phyloP scores from a whole-genome alignment of 2,113 vertebrate genomes.

The Daboia siamensis region DNA sequence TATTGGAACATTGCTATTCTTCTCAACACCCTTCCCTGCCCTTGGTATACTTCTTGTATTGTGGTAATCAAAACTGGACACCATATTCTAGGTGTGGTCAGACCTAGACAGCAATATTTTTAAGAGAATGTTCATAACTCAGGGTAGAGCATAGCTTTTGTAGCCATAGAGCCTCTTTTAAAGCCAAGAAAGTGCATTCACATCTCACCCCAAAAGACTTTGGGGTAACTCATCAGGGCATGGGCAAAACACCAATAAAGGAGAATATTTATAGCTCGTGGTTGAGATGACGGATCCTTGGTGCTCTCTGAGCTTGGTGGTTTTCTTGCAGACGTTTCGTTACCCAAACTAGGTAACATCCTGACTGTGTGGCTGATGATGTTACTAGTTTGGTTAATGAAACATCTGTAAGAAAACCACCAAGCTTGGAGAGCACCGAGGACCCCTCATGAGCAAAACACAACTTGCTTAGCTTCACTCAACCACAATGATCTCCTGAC shows the following conservation, averaged over 20 bases:
- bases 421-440: too few species aligned
- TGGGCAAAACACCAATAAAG: not conserved
- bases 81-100: not conserved
- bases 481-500: not conserved
- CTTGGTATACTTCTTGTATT: not conserved
- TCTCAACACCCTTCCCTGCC: not conserved
- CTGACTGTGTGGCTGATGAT: too few species aligned
- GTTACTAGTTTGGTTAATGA: too few species aligned
- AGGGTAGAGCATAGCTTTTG: not conserved
- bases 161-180: not conserved
- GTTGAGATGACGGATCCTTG: too few species aligned
- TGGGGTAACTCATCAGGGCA: too few species aligned
- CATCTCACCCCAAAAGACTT: not conserved
- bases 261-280: too few species aligned
- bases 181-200: not conserved
- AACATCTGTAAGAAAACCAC: too few species aligned
- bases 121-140: not conserved
- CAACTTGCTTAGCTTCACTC: not conserved
- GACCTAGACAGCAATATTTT: not conserved
- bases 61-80: not conserved
- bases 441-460: not conserved
- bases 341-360: too few species aligned
- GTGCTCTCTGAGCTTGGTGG: too few species aligned
- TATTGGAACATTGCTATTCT: not conserved
- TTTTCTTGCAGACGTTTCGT: too few species aligned